phyloP scores from a whole-genome alignment of 2,113 vertebrate species.

The Calidris pygmaea region DNA sequence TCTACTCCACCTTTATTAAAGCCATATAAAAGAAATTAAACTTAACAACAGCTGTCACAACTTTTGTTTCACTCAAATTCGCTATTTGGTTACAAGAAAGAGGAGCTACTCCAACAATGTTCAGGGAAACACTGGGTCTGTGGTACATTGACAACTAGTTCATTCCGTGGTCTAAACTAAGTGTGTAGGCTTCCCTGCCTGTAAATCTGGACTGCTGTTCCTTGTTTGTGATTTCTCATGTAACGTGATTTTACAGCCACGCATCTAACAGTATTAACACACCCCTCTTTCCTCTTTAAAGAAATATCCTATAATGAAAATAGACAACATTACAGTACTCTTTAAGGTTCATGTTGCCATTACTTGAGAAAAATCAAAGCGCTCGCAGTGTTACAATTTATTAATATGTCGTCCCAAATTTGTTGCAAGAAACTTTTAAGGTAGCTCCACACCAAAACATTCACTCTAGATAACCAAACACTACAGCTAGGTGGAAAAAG shows the following conservation, averaged over 20 bases:
- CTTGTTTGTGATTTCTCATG: neutral
- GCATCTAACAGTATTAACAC: neutral
- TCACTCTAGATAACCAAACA: neutral
- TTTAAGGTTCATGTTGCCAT: slow-evolving; percentile 15
- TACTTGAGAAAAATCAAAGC: neutral
- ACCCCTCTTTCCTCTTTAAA: neutral
- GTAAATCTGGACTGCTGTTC: neutral
- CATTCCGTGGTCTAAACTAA: neutral
- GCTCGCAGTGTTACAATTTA: neutral
- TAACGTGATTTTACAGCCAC: neutral
- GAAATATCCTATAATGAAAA: slow-evolving; percentile 25
- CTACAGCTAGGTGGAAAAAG: neutral
- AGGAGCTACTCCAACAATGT: neutral
- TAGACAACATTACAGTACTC: neutral
- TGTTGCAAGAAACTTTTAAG: slow-evolving; percentile 18
- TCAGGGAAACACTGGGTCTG: neutral
- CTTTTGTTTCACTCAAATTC: neutral
- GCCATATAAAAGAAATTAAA: neutral
- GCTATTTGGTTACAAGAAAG: neutral
- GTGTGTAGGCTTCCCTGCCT: neutral
- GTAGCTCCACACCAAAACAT: neutral
- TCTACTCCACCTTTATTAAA: neutral
- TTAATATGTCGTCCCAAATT: neutral
- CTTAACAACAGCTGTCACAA: neutral
- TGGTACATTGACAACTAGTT: neutral